These are phyloP conservation scores for Cyclopterus lumpus DNA, from an alignment of 2,797 vertebrate species.

Conservation along the genomic window DNA sequence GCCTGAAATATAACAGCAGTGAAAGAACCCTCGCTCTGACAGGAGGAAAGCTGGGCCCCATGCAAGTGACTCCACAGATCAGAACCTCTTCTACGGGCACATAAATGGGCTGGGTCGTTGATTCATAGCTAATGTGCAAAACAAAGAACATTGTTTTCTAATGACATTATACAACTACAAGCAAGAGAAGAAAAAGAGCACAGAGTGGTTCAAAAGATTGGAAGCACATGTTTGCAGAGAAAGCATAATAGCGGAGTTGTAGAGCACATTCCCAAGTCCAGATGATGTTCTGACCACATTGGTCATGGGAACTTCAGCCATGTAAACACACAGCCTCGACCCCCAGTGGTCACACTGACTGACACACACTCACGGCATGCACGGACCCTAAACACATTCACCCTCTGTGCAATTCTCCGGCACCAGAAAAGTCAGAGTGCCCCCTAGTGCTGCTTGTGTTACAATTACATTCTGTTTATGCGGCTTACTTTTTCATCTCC, in stretches of 20 bases:
- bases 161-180: conserved; percentile 85
- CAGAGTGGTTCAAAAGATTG: conserved; percentile 88
- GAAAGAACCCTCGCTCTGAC: conserved; percentile 71
- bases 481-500: conserved; percentile 35
- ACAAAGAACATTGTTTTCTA: conserved; percentile 91
- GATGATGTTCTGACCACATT: conserved; percentile 88
- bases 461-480: conserved; percentile 40
- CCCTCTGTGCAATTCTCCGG: conserved; percentile 10
- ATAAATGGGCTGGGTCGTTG: conserved; percentile 83
- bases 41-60: conserved; percentile 76
- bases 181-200: conserved; percentile 76
- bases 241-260: conserved; percentile 82
- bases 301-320: conserved; percentile 92
- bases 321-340: conserved; percentile 80
- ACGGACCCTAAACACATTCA: conserved; percentile 41
- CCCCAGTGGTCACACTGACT: conserved; percentile 49
- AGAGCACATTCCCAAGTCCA: conserved; percentile 82
- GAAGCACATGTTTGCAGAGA: conserved; percentile 89
- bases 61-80: conserved; percentile 84
- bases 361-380: conserved; percentile 32
- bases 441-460: conserved; percentile 78
- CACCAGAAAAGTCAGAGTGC: conserved; percentile 78
- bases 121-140: conserved; percentile 90
- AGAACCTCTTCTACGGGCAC: conserved; percentile 87
- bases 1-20: conserved; percentile 92